Conservation (phyloP, 2,888 invertebrate genomes). For the Folsomia manolachei region DNA sequence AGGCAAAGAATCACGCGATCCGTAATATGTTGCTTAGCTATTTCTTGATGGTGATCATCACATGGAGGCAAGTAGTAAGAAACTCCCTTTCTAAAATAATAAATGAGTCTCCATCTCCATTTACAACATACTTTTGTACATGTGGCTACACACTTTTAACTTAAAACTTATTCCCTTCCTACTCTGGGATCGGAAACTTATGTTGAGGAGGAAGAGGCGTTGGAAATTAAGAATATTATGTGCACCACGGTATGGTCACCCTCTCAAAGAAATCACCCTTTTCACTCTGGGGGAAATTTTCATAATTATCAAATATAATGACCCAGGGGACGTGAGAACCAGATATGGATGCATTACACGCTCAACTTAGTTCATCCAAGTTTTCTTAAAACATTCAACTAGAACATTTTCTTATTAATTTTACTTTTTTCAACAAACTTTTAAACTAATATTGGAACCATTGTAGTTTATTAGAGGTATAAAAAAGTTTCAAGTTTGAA, state of each 20-base stretch:
- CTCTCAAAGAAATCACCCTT: background rate
- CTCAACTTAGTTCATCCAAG: too few species aligned
- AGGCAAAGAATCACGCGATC: background rate
- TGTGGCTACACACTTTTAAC: background rate
- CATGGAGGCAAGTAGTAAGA: too few species aligned
- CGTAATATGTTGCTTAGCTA: background rate
- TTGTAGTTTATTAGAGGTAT: too few species aligned
- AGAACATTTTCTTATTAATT: background rate
- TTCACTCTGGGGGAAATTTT: background rate
- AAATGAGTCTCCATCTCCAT: background rate
- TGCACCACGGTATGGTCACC: background rate
- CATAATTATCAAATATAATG: background rate
- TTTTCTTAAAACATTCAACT: too few species aligned
- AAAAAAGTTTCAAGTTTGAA: too few species aligned
- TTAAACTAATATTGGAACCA: too few species aligned
- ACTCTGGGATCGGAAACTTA: background rate
- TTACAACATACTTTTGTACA: too few species aligned
- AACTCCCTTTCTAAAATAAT: background rate
- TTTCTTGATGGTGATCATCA: background rate
- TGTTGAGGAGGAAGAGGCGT: background rate
- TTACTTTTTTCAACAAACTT: too few species aligned
- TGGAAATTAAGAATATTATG: background rate
- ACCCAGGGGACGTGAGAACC: too few species aligned
- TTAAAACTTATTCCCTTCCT: background rate
- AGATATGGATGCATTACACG: too few species aligned